Base-by-base conservation (phyloP, 2,113 vertebrate species). In the Apeltes quadracus region DNA sequence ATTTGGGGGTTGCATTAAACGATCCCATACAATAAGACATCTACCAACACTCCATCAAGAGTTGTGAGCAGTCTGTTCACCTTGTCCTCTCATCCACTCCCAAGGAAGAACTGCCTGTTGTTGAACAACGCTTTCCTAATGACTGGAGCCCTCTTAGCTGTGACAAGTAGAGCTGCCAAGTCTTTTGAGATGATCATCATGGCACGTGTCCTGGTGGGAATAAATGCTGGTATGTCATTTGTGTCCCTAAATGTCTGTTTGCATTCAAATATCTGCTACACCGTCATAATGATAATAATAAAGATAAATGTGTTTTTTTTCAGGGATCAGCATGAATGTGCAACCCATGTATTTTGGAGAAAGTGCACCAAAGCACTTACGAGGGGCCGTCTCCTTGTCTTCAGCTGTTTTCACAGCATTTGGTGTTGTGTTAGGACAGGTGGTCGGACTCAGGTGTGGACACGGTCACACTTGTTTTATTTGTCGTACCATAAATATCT, bases 291-390 rank as follows among this genome's bases (percentile, higher is more conserved):
- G 27, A n/a, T 12, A 38, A n/a, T 12, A 38, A 13, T 36, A 39
- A 13, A 41, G 14, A 41, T 22, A 12, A 50, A 20, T 50, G 7
- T 46, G 3, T 82, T 59, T 13, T 65, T 83, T 59, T 87, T 29
- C 83, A 97, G 95, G 96, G 63, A 91, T 98, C 61, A 94, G 96
- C 91, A 96, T 98, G 95, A 96, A 93, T n/a, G 84, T 97, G 29
- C 96, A 98, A 84, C 96, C 96, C 73, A 97, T 98, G 96, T 97
- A 97, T 69, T 94, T 98, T 85, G 96, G 95, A 23, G 96, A 97
- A 84, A 96, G 95, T 16, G 95, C 95, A 8, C 95, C 96, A 16
- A 96, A 94, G 89, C 92, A 96, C 72, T 86, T 96, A 36, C 87
- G 96, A 61, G 96, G 96, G 55, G 93, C 94, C 0, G 84, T 95